Conservation (phyloP, 2,797 vertebrate genomes). For the Rhincodon typus region DNA sequence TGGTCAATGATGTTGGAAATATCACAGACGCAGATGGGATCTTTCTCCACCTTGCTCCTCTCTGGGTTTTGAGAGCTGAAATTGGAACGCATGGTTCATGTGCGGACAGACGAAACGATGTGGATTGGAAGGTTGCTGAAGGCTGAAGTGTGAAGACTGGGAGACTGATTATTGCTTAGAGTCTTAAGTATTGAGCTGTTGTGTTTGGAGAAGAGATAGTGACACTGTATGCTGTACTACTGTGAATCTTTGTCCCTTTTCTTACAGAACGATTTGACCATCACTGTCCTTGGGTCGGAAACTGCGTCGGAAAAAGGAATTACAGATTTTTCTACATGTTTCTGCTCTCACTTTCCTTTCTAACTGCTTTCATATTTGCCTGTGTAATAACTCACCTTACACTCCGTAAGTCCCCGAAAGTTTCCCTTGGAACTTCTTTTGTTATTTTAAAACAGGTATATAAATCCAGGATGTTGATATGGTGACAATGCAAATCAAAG, state of each 20-base stretch:
- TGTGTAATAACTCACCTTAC: conserved; percentile 88
- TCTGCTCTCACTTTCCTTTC: conserved; percentile 88
- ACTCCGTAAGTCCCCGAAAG: conserved; percentile 69
- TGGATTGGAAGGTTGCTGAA: not conserved
- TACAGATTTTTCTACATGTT: conserved; percentile 96
- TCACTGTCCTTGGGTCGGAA: conserved; percentile 96
- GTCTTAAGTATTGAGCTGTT: accelerated
- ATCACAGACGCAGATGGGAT: not conserved
- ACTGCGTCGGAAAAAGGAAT: conserved; percentile 92
- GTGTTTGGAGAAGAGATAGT: accelerated
- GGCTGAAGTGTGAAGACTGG: accelerated
- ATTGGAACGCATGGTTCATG: not conserved
- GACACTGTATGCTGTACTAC: not conserved
- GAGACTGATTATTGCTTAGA: accelerated
- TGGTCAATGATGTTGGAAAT: not conserved
- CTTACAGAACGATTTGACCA: conserved; percentile 86
- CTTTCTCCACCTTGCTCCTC: not conserved
- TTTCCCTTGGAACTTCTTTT: not conserved
- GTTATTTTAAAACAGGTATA: not conserved
- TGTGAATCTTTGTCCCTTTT: not conserved
- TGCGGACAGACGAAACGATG: not conserved
- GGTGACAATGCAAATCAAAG: not conserved
- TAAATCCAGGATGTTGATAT: not conserved
- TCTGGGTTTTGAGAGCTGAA: not conserved
- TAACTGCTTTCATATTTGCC: conserved; percentile 92